These are phyloP conservation scores for Adelosebastes latens DNA, from an alignment of 2,797 vertebrate species.

Conservation along the genomic window DNA sequence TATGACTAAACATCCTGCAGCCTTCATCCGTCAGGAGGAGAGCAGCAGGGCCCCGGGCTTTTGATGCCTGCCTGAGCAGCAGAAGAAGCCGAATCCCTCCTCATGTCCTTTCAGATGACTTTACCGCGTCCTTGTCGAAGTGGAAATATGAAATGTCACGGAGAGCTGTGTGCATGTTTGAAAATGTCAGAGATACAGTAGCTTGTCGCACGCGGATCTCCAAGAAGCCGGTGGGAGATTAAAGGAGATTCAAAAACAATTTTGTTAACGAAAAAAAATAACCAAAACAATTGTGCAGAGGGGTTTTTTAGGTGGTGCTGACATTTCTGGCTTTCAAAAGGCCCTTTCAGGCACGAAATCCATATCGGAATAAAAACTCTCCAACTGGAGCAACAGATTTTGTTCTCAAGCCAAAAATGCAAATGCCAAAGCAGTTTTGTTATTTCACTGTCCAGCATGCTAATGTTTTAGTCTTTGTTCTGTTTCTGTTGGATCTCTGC, in stretches of 20 bases:
- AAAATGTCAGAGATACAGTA: constrained; percentile 41
- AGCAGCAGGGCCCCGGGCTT: constrained; percentile 35
- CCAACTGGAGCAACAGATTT: background rate
- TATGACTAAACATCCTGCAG: constrained; percentile 54
- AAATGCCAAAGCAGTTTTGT: constrained; percentile 24
- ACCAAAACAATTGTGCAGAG: background rate
- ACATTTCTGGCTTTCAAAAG: constrained; percentile 24
- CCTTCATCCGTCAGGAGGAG: constrained; percentile 47
- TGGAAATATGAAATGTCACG: constrained; percentile 50
- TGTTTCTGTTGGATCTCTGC: constrained; percentile 15
- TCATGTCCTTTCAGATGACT: constrained; percentile 48
- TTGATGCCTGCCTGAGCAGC: constrained; percentile 34
- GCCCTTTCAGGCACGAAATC: background rate
- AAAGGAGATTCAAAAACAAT: constrained; percentile 14
- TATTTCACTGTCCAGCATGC: background rate
- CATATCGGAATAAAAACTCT: background rate
- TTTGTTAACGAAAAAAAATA: constrained; percentile 4
- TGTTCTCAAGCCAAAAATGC: constrained; percentile 16
- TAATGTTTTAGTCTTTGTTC: background rate
- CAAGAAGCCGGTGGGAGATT: constrained; percentile 20
- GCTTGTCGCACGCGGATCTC: constrained; percentile 4
- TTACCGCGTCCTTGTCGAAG: constrained; percentile 33
- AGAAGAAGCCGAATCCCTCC: constrained; percentile 15
- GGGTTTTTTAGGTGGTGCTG: background rate
- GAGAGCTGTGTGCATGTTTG: constrained; percentile 20